Base-by-base conservation (phyloP, 2,797 vertebrate species). In the Cryptoprocta ferox region DNA sequence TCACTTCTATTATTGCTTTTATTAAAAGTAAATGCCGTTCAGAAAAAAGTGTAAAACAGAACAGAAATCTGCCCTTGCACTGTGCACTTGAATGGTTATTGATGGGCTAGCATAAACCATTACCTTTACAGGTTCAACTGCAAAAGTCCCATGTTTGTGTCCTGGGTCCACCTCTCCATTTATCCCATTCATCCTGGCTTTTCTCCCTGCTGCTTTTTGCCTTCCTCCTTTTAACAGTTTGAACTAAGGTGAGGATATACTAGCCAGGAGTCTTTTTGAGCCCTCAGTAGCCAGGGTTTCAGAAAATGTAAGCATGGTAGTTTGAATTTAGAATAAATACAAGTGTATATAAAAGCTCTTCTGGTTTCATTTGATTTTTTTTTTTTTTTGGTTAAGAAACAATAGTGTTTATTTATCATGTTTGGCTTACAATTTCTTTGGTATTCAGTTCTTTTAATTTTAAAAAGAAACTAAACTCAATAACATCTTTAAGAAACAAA, bases 381-480 rank as follows among this genome's bases (percentile, higher is more conserved):
- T 70, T 76, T 53, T 65, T 35, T 39, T 81, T 45, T 83, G 68
- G 56, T 82, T 73, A 63, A 94, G 95, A 94, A 94, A 97, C 97
- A 97, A 88, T 95, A 95, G 96, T 95, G 84, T 97, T 97, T 98
- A 97, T 97, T 97, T 96, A 82, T 81, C 84, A 59, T 63, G n/a
- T 82, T 88, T 85, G 89, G 50, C 91, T 96, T 94, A 95, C 91
- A 92, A 91, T 89, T 88, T 80, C 93, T 83, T 96, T 82, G 94
- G 80, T 61, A 89, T 89, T 87, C 28, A 0, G 19, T 86, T 70
- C 89, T 95, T 56, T 97, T 95, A 73, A 56, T 93, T 90, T 90
- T 37, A 84, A 87, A 71, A 86, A 96, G 76, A 96, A 94, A 75
- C 59, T 32, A 3, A n/a, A 28, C 5, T 18, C 50, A 30, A 59